Evolutionary conservation across 2,797 vertebrate genomes (phyloP).

Genomic region (Manis pentadactyla): DNA sequence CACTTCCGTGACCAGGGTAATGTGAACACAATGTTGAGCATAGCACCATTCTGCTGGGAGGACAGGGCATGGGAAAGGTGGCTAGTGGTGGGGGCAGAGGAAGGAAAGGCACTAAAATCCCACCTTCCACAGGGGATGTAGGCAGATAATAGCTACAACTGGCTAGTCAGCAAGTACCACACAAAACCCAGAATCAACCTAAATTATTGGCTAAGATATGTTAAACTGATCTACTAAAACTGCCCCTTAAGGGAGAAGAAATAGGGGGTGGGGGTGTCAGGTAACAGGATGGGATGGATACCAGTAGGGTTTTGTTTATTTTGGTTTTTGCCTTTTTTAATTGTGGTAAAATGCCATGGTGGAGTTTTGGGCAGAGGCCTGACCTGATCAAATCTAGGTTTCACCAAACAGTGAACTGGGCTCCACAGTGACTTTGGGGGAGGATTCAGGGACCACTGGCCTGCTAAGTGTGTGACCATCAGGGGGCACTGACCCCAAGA

Average conservation of each 20-base stretch:
- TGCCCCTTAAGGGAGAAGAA: not conserved
- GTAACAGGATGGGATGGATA: not conserved
- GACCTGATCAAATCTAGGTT: not conserved
- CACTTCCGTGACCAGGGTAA: accelerated
- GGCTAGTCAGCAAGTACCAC: not conserved
- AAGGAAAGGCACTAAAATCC: not conserved
- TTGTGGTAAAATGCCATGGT: not conserved
- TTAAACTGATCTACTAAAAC: not conserved
- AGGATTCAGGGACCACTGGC: not conserved
- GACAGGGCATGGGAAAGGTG: not conserved
- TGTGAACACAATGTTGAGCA: accelerated
- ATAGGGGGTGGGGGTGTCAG: too few relatives aligned
- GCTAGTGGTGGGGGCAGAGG: not conserved
- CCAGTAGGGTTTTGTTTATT: not conserved
- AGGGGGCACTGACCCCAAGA: not conserved
- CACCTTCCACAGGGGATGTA: not conserved
- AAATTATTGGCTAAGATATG: not conserved
- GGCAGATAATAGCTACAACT: not conserved
- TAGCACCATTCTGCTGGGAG: not conserved
- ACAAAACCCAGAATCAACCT: not conserved
- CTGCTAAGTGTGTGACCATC: not conserved
- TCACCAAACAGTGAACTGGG: not conserved
- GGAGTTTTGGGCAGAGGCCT: not conserved
- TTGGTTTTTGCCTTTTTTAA: not conserved
- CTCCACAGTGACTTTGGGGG: not conserved